These are phyloP conservation scores for Aleiodes testaceus DNA, from an alignment of 2,888 invertebrate species.

Conservation along the genomic window DNA sequence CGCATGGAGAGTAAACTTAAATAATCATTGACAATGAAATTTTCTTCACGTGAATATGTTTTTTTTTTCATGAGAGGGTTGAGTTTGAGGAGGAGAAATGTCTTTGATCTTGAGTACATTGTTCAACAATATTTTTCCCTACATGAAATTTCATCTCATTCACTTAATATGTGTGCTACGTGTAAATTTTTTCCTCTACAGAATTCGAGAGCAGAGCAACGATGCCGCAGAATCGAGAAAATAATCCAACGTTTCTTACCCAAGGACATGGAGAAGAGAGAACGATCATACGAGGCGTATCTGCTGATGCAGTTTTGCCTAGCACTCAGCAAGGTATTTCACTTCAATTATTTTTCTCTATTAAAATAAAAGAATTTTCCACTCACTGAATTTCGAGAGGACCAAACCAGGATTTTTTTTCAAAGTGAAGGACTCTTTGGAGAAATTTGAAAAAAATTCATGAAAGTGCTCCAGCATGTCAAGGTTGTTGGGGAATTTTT, in stretches of 20 bases:
- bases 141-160: slow-evolving; percentile 23
- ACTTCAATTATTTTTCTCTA: not conserved
- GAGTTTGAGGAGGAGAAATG: not conserved
- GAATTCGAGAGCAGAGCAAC: slow-evolving; percentile 69
- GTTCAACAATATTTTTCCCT: not conserved
- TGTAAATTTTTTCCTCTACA: slow-evolving; percentile 50
- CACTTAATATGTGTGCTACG: not conserved
- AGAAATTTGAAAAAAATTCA: no score
- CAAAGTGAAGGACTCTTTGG: no score
- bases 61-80: not conserved
- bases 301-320: slow-evolving; percentile 71
- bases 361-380: not conserved
- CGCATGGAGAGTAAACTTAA: slow-evolving; percentile 1
- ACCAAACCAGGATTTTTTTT: no score
- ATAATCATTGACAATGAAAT: slow-evolving; percentile 6
- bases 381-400: no score
- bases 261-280: slow-evolving; percentile 67
- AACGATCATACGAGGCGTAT: slow-evolving; percentile 70
- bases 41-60: not conserved
- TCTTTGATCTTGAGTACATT: slow-evolving; percentile 9
- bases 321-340: slow-evolving; percentile 70
- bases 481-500: no score
- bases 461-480: no score
- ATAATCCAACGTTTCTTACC: slow-evolving; percentile 71
- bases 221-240: slow-evolving; percentile 68